These are phyloP conservation scores for Xanthostigma xanthostigma DNA, from an alignment of 2,888 invertebrate species.

Conservation along the genomic window DNA sequence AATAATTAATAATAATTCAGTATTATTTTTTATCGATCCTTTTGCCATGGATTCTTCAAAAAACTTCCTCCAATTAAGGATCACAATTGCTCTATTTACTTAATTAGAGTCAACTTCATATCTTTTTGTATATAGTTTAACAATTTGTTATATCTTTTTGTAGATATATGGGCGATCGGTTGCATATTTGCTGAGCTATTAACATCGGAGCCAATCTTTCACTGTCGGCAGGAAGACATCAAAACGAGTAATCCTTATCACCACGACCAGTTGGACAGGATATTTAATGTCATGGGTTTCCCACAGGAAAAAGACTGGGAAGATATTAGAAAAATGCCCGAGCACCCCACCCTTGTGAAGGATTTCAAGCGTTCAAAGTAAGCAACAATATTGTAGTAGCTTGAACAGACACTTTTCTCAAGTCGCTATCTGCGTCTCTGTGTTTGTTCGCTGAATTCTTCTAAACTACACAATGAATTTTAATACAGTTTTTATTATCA, in stretches of 20 bases:
- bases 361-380: constrained; percentile 92
- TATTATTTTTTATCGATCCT: too few species aligned
- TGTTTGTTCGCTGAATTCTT: too few species aligned
- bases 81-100: too few species aligned
- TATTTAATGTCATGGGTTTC: constrained; percentile 99
- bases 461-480: too few species aligned
- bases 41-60: too few species aligned
- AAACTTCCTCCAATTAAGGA: too few species aligned
- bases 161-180: constrained; percentile 97
- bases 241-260: constrained; percentile 99
- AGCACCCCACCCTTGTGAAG: constrained; percentile 85
- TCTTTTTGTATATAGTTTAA: too few species aligned
- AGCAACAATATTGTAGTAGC: constrained; percentile 17
- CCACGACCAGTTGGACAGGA: constrained; percentile 94
- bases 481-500: too few species aligned
- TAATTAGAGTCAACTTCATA: too few species aligned
- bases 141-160: constrained; percentile 10
- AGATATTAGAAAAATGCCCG: constrained; percentile 98
- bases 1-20: too few species aligned
- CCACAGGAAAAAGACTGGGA: constrained; percentile 97
- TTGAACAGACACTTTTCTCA: too few species aligned
- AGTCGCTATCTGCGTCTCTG: too few species aligned
- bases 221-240: constrained; percentile 98
- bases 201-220: constrained; percentile 98
- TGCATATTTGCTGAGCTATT: constrained; percentile 98